Evolutionary conservation across 92 coral and sea anemone genomes (phyloP), one percentile per base, ranked within the genome.

Genomic region (Heliopora coerulea): DNA sequence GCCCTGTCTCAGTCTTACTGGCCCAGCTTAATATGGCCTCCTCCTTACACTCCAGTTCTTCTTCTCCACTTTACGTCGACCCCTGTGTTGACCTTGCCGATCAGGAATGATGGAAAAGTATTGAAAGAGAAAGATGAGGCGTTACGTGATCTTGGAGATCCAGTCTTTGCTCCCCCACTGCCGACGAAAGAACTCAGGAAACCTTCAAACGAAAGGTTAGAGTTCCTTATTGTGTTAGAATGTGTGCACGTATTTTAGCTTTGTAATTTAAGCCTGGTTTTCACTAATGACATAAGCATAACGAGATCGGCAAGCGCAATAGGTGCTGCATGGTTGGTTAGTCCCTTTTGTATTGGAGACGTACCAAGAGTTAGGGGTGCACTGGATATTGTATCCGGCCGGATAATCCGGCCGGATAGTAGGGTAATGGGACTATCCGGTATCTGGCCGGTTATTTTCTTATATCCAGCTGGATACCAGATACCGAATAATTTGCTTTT

Each of bases 1-100:
- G 96, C 96, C 7, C 75, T 89, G 69, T 86, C 96, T 42, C 83
- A 90, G 21, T 80, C 85, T 20, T 84, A 77, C 29, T 89, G 91
- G 91, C 96, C 96, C 9, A 41, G 48, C 74, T 54, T 73, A 7
- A 83, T 86, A 19, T 89, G 96, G 96, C 96, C 91, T 33, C 85
- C 96, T 30, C 88, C 96, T 0, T 72, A 44, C 28, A 79, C 74
- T 42, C 69, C 96, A 24, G 44, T 60, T 57, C 82, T 89, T 26
- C 56, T 78, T 1, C 49, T 89, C 32, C 82, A 83, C 40, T 76
- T 84, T 7, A 82, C 87, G 56, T 62, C 82, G 79, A 52, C 61
- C 31, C 83, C 86, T 56, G 80, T 49, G 33, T 69, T 89, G 17
- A 26, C 61, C 17, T 79, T 89, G 65, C 88, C 96, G 32, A 79